Conservation (phyloP, 2,888 invertebrate species). For the Resseliella maxima region DNA sequence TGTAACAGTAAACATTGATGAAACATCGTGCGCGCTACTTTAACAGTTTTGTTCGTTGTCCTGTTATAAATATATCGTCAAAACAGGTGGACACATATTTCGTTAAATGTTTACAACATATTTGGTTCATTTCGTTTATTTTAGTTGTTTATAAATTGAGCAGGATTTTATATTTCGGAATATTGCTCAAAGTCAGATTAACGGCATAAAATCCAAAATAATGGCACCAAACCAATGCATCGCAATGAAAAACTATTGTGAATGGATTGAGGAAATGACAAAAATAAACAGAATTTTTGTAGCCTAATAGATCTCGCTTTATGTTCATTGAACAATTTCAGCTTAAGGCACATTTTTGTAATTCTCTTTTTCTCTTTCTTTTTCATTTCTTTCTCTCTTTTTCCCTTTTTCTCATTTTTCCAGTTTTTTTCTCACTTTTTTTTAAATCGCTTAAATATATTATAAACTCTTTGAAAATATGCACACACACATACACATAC, state of each 20-base stretch:
- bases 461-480: too few relatives aligned
- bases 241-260: not conserved
- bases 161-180: not conserved
- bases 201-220: slow-evolving; percentile 10
- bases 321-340: too few relatives aligned
- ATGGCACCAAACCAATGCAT: not conserved
- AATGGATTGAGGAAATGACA: slow-evolving; percentile 25
- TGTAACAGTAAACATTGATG: not conserved
- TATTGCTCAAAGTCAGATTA: not conserved
- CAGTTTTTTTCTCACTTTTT: too few relatives aligned
- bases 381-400: too few relatives aligned
- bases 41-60: not conserved
- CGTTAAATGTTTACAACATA: not conserved
- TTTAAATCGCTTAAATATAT: too few relatives aligned
- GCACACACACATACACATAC: too few relatives aligned
- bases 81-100: slow-evolving; percentile 56
- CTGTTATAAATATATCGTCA: not conserved
- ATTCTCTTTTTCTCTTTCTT: too few relatives aligned
- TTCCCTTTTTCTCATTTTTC: too few relatives aligned
- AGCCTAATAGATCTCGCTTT: too few relatives aligned
- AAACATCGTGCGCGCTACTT: not conserved
- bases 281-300: slow-evolving; percentile 24
- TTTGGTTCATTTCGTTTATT: not conserved
- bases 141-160: not conserved
- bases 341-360: too few relatives aligned